phyloP scores from a whole-genome alignment of 2,113 vertebrate genomes.

The Rhadina sibilatrix region DNA sequence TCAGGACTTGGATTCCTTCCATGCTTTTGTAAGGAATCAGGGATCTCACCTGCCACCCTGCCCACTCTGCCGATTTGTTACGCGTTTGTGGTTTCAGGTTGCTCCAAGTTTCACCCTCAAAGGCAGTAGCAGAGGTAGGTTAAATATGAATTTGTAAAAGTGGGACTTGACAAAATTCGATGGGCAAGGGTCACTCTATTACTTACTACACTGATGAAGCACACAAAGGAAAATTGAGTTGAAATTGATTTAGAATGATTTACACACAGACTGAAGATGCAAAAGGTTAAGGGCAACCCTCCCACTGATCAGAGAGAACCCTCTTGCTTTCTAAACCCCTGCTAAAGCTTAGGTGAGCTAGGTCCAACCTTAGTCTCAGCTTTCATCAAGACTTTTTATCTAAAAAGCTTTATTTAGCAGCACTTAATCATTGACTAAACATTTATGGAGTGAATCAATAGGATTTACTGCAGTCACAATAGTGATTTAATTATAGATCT shows the following conservation, averaged over 20 bases:
- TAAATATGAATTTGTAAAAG: neutral
- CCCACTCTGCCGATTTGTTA: neutral
- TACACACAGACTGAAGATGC: neutral
- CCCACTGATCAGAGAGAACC: neutral
- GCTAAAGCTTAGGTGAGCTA: neutral
- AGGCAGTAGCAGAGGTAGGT: neutral
- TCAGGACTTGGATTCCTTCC: neutral
- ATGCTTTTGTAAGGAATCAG: neutral
- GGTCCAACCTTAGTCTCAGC: neutral
- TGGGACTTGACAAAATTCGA: neutral
- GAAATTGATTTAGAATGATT: neutral
- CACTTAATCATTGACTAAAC: neutral
- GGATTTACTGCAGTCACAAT: neutral
- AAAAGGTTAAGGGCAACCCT: neutral
- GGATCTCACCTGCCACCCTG: neutral
- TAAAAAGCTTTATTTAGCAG: neutral
- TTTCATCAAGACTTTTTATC: neutral
- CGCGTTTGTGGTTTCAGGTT: neutral
- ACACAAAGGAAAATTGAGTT: neutral
- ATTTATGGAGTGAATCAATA: neutral
- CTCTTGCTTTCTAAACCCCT: neutral
- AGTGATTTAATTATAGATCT: neutral
- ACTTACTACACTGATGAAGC: neutral
- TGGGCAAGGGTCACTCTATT: neutral
- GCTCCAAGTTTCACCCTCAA: neutral